Conservation (phyloP, 1,140 invertebrate species). For the Zaprionus gabonicus region DNA sequence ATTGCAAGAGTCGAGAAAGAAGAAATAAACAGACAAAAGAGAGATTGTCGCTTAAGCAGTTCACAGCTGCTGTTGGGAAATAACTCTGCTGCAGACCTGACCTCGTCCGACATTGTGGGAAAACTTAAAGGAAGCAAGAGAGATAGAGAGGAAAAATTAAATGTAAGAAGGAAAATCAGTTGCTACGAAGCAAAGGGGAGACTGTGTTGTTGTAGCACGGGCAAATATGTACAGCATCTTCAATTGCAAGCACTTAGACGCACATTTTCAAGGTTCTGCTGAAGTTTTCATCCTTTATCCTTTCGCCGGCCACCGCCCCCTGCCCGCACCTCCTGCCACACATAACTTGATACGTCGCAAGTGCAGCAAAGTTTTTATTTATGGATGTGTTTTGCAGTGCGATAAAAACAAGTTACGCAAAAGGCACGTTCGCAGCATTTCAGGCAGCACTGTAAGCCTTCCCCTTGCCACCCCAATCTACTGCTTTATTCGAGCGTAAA, state of each 20-base stretch:
- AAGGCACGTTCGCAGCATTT: slow-evolving; percentile 27
- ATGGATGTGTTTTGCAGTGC: slow-evolving; percentile 66
- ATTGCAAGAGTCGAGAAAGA: background rate
- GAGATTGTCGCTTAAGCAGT: slow-evolving; percentile 4
- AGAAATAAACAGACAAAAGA: background rate
- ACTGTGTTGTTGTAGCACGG: slow-evolving; percentile 4
- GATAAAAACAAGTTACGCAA: slow-evolving; percentile 69
- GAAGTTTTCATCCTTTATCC: slow-evolving; percentile 36
- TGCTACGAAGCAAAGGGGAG: slow-evolving; percentile 7
- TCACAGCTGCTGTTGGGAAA: slow-evolving; percentile 14
- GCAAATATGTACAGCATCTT: slow-evolving; percentile 32
- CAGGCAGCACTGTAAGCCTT: background rate
- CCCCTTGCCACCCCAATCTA: background rate
- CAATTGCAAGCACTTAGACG: slow-evolving; percentile 43
- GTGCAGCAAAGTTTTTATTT: slow-evolving; percentile 59
- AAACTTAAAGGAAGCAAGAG: slow-evolving; percentile 7
- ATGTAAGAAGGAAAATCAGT: slow-evolving; percentile 23
- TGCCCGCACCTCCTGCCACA: background rate
- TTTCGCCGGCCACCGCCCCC: background rate
- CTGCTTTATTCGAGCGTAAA: slow-evolving; percentile 28
- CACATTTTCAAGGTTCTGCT: slow-evolving; percentile 35
- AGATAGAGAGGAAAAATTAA: background rate
- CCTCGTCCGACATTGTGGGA: slow-evolving; percentile 16
- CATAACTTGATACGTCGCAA: slow-evolving; percentile 29
- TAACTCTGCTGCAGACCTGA: slow-evolving; percentile 17